A percentile compares a stretch with the other conserved stretches of the same genome.
Evolutionary conservation across 1,140 invertebrate genomes (phyloP).

Genomic region (Solenopsis fugax): DNA sequence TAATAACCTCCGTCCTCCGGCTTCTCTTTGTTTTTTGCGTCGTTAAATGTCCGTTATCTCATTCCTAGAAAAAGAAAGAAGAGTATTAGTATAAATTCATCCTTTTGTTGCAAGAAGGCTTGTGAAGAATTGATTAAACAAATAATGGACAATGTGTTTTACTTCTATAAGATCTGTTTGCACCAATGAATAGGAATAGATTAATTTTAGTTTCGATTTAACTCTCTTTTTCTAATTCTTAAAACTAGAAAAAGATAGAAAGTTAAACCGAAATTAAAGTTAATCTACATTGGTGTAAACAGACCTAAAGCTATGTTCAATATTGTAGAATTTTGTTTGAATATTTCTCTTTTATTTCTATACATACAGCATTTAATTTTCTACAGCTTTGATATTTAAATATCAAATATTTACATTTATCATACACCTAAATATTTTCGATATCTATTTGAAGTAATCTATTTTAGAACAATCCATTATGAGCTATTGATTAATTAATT

Average conservation of each 20-base stretch:
- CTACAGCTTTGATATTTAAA: too few species aligned
- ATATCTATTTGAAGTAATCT: background rate
- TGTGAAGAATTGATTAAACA: background rate
- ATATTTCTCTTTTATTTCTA: too few species aligned
- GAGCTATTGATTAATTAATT: conserved; percentile 47
- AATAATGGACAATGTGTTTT: background rate
- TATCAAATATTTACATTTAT: background rate
- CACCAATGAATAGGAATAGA: background rate
- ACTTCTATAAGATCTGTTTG: too few species aligned
- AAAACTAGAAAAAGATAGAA: too few species aligned
- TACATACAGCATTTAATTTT: too few species aligned
- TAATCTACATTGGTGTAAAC: too few species aligned
- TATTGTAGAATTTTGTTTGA: too few species aligned
- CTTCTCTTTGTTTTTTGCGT: background rate
- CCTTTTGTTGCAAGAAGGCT: too few species aligned
- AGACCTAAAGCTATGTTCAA: too few species aligned
- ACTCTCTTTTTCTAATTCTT: background rate
- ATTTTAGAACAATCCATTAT: background rate
- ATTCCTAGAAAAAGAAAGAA: background rate
- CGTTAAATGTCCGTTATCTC: background rate
- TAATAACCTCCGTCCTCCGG: conserved; percentile 36
- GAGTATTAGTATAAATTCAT: background rate
- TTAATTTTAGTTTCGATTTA: background rate
- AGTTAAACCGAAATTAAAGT: too few species aligned
- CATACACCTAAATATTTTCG: background rate